Conservation (phyloP, 2,113 vertebrate species). For the Sinocyclocheilus rhinocerous region DNA sequence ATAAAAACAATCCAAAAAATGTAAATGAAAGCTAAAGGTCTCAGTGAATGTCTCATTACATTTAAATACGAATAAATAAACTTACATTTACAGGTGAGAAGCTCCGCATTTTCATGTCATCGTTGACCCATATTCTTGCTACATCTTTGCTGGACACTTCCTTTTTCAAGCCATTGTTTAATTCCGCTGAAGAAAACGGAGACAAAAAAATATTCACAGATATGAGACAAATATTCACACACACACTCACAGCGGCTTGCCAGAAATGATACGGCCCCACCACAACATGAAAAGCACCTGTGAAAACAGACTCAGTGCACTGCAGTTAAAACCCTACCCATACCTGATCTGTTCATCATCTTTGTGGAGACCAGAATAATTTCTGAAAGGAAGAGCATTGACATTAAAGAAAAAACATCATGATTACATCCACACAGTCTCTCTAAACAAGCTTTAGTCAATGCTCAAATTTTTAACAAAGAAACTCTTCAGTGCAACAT, state of each 20-base stretch:
- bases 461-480: neutral
- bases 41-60: neutral
- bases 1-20: neutral
- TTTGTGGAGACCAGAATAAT: slow-evolving; percentile 73
- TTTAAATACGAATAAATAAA: neutral
- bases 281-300: slow-evolving; percentile 33
- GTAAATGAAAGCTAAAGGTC: neutral
- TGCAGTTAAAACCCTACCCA: slow-evolving; percentile 34
- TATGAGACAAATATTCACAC: neutral
- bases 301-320: slow-evolving; percentile 27
- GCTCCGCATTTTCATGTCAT: slow-evolving; percentile 88
- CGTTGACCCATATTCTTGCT: slow-evolving; percentile 92
- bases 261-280: slow-evolving; percentile 26
- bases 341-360: slow-evolving; percentile 71
- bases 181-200: slow-evolving; percentile 79
- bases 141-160: slow-evolving; percentile 89
- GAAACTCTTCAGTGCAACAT: neutral
- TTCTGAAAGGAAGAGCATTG: slow-evolving; percentile 67
- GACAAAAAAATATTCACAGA: neutral
- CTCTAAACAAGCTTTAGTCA: neutral
- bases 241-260: neutral
- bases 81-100: slow-evolving; percentile 88
- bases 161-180: slow-evolving; percentile 96
- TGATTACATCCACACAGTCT: neutral
- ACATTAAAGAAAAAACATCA: slow-evolving; percentile 8